These are phyloP conservation scores for Aphodius sticticus DNA, from an alignment of 2,888 invertebrate species.

Conservation along the genomic window DNA sequence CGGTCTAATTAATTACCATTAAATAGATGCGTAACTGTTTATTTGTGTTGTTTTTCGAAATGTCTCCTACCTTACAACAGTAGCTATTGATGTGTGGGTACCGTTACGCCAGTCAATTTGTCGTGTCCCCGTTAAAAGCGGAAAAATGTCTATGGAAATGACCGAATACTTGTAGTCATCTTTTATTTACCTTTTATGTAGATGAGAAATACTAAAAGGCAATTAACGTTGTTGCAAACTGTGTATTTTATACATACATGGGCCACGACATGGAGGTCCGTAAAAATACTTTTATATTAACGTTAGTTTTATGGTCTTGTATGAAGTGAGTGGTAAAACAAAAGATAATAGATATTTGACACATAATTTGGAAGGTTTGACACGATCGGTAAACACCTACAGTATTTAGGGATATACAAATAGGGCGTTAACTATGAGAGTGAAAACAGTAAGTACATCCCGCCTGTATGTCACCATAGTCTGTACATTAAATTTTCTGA, in stretches of 20 bases:
- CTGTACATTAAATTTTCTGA: no score
- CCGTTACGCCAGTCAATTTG: neutral
- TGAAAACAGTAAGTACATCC: no score
- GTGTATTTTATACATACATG: neutral
- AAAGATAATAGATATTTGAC: no score
- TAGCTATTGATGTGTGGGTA: neutral
- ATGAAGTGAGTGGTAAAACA: no score
- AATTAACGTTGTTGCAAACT: neutral
- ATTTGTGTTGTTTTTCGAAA: neutral
- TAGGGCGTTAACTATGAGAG: no score
- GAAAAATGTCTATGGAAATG: neutral
- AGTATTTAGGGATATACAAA: no score
- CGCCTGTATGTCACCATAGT: no score
- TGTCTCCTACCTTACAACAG: neutral
- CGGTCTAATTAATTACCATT: neutral
- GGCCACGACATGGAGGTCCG: neutral
- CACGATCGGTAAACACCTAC: no score
- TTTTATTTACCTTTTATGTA: neutral
- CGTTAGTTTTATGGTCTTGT: no score
- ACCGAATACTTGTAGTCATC: neutral
- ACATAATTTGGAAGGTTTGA: no score
- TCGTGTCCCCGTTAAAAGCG: neutral
- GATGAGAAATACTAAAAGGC: neutral
- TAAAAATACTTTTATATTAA: neutral
- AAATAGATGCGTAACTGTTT: neutral